Percentiles rank a stretch among this genome's conserved stretches.
These are phyloP conservation scores for Lepidurus arcticus DNA, from an alignment of 1,140 invertebrate genomes.

Conservation along the genomic window DNA sequence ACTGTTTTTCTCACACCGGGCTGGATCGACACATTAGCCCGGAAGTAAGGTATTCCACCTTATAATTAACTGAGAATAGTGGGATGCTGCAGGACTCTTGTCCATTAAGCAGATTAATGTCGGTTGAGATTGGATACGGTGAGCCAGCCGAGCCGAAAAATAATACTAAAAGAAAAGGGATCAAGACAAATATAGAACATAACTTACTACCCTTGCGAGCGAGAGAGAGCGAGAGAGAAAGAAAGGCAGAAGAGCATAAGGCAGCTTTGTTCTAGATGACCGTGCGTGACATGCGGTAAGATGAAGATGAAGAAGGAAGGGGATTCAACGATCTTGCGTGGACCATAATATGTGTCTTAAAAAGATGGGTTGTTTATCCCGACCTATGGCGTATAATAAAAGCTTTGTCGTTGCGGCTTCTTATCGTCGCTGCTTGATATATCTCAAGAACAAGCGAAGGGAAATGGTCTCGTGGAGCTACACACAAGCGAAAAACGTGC, in stretches of 20 bases:
- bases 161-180: no score
- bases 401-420: conserved; percentile 12
- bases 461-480: not conserved
- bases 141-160: no score
- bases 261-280: not conserved
- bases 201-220: no score
- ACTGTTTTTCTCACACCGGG: not conserved
- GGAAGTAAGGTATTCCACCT: not conserved
- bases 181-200: no score
- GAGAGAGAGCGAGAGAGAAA: no score
- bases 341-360: conserved; percentile 6
- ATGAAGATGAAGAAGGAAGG: conserved; percentile 15
- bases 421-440: conserved; percentile 8
- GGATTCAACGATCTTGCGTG: not conserved
- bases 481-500: not conserved
- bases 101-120: conserved; percentile 19
- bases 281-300: conserved; percentile 11
- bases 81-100: not conserved
- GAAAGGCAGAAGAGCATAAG: not conserved
- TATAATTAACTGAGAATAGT: not conserved
- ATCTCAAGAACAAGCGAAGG: not conserved
- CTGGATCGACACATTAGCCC: not conserved
- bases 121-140: not conserved
- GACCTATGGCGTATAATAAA: not conserved
- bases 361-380: not conserved